A percentile compares a stretch with the other conserved stretches of the same genome.
Conservation (phyloP, 2,113 vertebrate species). For the Helogale parvula region DNA sequence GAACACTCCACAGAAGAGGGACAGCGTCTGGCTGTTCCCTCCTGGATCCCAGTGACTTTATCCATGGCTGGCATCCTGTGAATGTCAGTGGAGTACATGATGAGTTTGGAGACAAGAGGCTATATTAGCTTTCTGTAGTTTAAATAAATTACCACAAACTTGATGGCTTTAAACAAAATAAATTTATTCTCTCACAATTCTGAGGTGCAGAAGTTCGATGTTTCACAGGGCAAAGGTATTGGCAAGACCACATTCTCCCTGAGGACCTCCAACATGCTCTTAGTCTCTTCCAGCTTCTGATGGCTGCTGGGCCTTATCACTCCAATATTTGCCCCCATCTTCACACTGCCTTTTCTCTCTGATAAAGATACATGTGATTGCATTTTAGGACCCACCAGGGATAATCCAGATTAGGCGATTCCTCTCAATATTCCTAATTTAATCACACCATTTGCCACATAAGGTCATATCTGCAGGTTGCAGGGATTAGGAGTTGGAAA, state of each 20-base stretch:
- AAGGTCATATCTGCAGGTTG: background rate
- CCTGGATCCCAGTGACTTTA: background rate
- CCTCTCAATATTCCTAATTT: background rate
- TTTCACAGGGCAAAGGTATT: background rate
- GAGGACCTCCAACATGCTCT: background rate
- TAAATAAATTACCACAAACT: background rate
- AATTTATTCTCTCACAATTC: background rate
- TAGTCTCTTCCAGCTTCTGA: background rate
- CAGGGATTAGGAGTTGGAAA: background rate
- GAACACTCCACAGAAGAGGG: background rate
- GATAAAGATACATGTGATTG: background rate
- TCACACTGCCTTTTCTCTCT: background rate
- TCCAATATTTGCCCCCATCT: background rate
- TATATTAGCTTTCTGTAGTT: background rate
- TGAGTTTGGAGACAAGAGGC: background rate
- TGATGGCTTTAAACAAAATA: background rate
- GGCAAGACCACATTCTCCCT: background rate
- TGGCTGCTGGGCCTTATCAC: background rate
- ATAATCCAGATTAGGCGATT: background rate
- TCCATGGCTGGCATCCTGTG: background rate
- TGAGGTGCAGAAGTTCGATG: background rate
- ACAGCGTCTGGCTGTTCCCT: background rate
- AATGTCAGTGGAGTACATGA: background rate
- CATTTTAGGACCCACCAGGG: background rate
- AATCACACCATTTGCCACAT: background rate